Conservation (phyloP, 2,888 invertebrate species). For the Apodemia duryi region DNA sequence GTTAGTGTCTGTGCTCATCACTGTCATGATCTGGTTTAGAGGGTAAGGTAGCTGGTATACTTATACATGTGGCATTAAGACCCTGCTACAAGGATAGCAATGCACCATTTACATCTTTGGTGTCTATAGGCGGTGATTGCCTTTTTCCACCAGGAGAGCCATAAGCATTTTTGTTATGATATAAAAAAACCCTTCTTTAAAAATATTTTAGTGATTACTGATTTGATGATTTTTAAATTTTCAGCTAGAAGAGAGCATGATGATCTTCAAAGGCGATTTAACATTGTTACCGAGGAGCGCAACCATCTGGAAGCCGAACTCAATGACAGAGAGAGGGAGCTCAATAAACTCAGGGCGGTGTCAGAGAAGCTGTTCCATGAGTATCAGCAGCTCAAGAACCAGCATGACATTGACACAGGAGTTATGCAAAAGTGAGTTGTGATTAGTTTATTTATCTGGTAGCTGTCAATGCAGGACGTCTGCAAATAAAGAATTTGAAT, state of each 20-base stretch:
- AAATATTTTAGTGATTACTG: neutral
- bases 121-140: too few relatives aligned
- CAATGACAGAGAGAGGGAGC: slow-evolving; percentile 81
- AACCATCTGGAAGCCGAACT: slow-evolving; percentile 80
- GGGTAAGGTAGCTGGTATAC: too few relatives aligned
- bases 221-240: slow-evolving; percentile 22
- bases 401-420: slow-evolving; percentile 85
- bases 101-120: too few relatives aligned
- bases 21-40: too few relatives aligned
- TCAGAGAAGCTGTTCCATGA: slow-evolving; percentile 86
- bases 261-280: slow-evolving; percentile 81
- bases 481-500: too few relatives aligned
- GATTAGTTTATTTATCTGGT: neutral
- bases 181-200: too few relatives aligned
- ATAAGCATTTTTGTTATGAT: too few relatives aligned
- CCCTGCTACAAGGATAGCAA: too few relatives aligned
- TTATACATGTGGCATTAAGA: too few relatives aligned
- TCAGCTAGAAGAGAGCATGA: slow-evolving; percentile 80
- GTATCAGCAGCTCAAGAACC: slow-evolving; percentile 85
- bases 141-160: too few relatives aligned
- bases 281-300: slow-evolving; percentile 80
- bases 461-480: too few relatives aligned
- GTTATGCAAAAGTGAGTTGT: slow-evolving; percentile 84
- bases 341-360: slow-evolving; percentile 79
- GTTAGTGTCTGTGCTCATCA: too few relatives aligned